phyloP scores from a whole-genome alignment of 2,888 invertebrate species.

The Eilema griseolum region DNA sequence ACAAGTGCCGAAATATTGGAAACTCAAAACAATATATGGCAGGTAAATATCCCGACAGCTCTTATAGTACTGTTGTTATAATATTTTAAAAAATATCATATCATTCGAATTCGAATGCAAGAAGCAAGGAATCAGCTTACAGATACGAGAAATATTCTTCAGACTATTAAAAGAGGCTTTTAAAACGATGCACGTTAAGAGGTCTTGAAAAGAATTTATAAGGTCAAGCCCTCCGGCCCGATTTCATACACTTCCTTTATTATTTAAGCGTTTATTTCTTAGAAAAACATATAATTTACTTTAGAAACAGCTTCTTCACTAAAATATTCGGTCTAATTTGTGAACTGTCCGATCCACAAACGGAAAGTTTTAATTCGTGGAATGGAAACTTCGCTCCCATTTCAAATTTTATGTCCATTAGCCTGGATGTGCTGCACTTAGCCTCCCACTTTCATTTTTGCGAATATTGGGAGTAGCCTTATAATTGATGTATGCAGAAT shows the following conservation, averaged over 20 bases:
- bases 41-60: too few relatives aligned
- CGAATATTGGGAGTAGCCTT: not conserved
- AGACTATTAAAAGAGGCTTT: not conserved
- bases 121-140: not conserved
- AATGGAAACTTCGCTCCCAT: constrained; percentile 46
- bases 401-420: constrained; percentile 46
- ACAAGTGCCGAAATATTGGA: too few relatives aligned
- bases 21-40: too few relatives aligned
- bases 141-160: not conserved
- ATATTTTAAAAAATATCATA: too few relatives aligned
- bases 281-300: not conserved
- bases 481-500: not conserved
- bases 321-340: constrained; percentile 16
- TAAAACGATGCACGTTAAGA: not conserved
- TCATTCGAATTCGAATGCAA: not conserved
- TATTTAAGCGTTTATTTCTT: not conserved
- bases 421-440: constrained; percentile 30
- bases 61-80: too few relatives aligned
- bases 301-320: not conserved
- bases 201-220: not conserved
- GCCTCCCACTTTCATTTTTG: constrained; percentile 30
- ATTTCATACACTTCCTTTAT: not conserved
- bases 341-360: constrained; percentile 35
- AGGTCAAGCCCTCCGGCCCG: not conserved
- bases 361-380: constrained; percentile 52